Evolutionary conservation across 2,113 vertebrate genomes (phyloP), one percentile per base, ranked within the genome.

Genomic region (Bubo blakistoni): DNA sequence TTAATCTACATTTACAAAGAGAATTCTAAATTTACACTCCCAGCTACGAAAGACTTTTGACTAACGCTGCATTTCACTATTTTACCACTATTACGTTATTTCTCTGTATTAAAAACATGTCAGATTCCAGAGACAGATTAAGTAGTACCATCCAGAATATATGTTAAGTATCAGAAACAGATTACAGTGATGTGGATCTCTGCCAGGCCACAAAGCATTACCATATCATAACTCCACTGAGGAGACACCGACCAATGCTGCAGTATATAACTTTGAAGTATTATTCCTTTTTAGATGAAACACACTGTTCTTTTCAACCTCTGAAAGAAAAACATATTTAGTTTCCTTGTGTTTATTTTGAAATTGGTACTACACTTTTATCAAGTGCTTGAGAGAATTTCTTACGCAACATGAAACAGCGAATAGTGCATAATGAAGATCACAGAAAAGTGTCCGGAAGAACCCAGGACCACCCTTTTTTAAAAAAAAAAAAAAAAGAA

Each of bases 141-240:
- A 79, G 63, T 36, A 91, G 81, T 26, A 83, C 49, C 61, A 78
- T 49, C 87, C 63, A 78, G 24, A 88, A 79, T 51, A 44, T 27
- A 63, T 6, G 40, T 54, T 71, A 94, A 85, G 16, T 25, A 92
- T 82, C 69, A 94, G 69, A 84, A 91, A 84, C 26, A 78, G 70
- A 94, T 79, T 73, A 83, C 1, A 2, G 52, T 51, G 66, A 86
- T 40, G 79, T 51, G 65, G 74, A 57, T 66, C 40, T 74, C 54
- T 81, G 90, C 74, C 94, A 97, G 74, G 74, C 72, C 92, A 96
- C 82, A 82, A 72, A 79, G 51, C 9, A 82, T 72, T 80, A 82
- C 51, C 61, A 20, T 63, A 88, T 36, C 77, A 9, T 76, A 94
- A 44, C 74, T 81, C 49, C 59, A 58, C 54, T 65, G 59, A 90